Conservation (phyloP, 2,888 invertebrate genomes). For the Macropis europaea region DNA sequence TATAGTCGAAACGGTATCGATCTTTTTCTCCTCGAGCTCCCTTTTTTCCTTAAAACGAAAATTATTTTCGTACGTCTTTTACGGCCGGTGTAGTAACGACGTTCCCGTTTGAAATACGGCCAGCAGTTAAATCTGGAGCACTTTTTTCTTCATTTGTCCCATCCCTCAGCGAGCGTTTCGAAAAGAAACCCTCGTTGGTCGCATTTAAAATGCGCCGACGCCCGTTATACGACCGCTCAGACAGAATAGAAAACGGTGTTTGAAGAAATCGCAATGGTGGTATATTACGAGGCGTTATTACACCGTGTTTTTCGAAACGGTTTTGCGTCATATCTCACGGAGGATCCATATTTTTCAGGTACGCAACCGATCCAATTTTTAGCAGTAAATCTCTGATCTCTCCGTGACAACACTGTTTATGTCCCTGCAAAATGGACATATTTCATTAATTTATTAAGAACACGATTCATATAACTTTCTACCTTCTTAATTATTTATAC, state of each 20-base stretch:
- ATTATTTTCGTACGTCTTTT: conserved; percentile 18
- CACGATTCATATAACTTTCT: too few relatives aligned
- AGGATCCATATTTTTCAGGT: too few relatives aligned
- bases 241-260: background rate
- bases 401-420: too few relatives aligned
- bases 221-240: conserved; percentile 4
- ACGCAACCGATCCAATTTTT: too few relatives aligned
- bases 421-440: too few relatives aligned
- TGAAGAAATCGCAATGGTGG: background rate
- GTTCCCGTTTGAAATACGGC: conserved; percentile 61
- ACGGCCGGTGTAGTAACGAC: conserved; percentile 2
- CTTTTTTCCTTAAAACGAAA: conserved; percentile 19
- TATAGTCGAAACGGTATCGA: conserved; percentile 40
- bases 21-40: conserved; percentile 39
- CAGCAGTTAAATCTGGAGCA: conserved; percentile 65
- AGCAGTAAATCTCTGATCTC: too few relatives aligned
- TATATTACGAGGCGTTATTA: background rate
- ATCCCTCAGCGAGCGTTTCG: background rate
- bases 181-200: background rate
- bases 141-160: conserved; percentile 41
- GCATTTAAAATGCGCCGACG: background rate
- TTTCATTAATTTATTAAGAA: background rate
- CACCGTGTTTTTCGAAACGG: background rate
- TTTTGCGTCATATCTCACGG: background rate
- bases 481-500: too few relatives aligned